Conservation (phyloP, 2,797 vertebrate species). For the Anisognathus igniventris region DNA sequence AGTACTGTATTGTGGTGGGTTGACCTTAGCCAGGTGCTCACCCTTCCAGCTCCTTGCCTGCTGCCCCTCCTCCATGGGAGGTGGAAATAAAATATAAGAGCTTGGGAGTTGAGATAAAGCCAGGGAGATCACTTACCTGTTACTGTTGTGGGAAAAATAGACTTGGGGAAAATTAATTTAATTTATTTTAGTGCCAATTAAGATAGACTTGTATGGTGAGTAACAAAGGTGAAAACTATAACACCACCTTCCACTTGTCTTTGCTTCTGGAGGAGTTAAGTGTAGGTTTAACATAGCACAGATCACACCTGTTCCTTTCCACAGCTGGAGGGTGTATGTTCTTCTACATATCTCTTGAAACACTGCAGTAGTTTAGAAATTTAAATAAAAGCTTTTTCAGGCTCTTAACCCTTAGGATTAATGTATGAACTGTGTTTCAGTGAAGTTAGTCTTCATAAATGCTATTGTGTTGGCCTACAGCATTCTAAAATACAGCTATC, state of each 20-base stretch:
- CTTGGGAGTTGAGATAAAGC: background rate
- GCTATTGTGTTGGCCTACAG: background rate
- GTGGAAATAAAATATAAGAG: background rate
- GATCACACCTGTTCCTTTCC: background rate
- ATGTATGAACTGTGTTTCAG: background rate
- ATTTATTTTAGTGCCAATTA: background rate
- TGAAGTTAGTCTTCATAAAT: background rate
- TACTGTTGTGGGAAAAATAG: background rate
- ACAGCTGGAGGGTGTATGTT: background rate
- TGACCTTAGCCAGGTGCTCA: background rate
- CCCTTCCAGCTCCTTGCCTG: background rate
- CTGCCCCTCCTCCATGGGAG: background rate
- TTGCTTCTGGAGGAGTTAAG: background rate
- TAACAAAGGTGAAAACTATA: background rate
- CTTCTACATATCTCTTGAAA: background rate
- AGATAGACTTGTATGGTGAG: background rate
- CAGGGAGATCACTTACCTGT: background rate
- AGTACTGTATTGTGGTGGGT: background rate
- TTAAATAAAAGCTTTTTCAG: background rate
- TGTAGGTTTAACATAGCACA: background rate
- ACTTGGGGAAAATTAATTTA: background rate
- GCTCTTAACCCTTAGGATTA: background rate
- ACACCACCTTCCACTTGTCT: accelerated
- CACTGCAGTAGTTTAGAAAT: background rate
- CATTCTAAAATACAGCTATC: background rate